Conservation (phyloP, 2,797 vertebrate species). For the Tachyglossus aculeatus region DNA sequence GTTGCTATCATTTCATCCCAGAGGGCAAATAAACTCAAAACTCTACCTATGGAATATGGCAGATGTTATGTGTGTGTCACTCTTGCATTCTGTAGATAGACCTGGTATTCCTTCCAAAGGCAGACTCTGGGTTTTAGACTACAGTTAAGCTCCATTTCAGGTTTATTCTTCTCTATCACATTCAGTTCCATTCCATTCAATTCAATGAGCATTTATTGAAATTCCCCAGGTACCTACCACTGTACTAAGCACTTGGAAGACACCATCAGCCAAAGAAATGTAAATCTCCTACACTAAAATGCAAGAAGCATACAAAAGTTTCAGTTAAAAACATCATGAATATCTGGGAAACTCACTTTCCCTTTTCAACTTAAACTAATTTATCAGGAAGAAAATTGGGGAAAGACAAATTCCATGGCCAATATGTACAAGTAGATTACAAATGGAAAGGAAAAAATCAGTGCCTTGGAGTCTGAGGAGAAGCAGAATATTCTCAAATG, state of each 20-base stretch:
- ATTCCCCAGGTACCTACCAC: neutral
- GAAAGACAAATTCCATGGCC: neutral
- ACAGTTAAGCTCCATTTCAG: slow-evolving; percentile 9
- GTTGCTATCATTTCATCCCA: slow-evolving; percentile 20
- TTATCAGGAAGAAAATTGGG: neutral
- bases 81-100: slow-evolving; percentile 2
- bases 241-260: slow-evolving; percentile 1
- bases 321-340: neutral
- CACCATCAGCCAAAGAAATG: neutral
- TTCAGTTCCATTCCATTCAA: no score
- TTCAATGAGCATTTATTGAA: slow-evolving; percentile 1
- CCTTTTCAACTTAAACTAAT: slow-evolving; percentile 4
- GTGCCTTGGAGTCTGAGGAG: neutral
- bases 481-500: neutral
- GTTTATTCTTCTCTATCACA: no score
- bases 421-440: slow-evolving; percentile 9
- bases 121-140: slow-evolving; percentile 5
- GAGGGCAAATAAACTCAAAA: slow-evolving; percentile 22
- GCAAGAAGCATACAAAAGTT: slow-evolving; percentile 18
- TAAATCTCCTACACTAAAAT: neutral
- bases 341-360: neutral
- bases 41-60: slow-evolving; percentile 2
- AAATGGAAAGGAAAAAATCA: slow-evolving; percentile 10
- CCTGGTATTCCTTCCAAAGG: neutral
- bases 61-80: neutral